Evolutionary conservation across 2,797 vertebrate genomes (phyloP).

Genomic region (Sebastolobus alascanus): DNA sequence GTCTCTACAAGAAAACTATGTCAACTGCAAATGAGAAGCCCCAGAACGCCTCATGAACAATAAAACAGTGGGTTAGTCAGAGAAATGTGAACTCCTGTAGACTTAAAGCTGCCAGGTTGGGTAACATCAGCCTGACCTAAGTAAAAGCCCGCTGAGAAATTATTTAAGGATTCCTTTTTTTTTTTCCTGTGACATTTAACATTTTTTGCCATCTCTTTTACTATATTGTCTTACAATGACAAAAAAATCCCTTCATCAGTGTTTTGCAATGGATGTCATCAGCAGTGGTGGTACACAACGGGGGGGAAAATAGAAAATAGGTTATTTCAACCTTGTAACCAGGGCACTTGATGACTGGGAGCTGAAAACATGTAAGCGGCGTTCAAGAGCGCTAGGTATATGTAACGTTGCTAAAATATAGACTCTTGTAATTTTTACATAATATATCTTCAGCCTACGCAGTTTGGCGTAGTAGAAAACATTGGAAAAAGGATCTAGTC

Average conservation of each 20-base stretch:
- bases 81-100: slow-evolving; percentile 53
- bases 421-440: neutral
- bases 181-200: slow-evolving; percentile 44
- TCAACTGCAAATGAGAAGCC: slow-evolving; percentile 28
- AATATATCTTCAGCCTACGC: slow-evolving; percentile 9
- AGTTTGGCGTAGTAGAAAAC: slow-evolving; percentile 32
- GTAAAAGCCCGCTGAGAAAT: slow-evolving; percentile 43
- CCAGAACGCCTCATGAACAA: neutral
- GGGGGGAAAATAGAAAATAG: slow-evolving; percentile 25
- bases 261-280: slow-evolving; percentile 55
- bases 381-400: slow-evolving; percentile 58
- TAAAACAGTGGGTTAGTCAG: slow-evolving; percentile 27
- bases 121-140: slow-evolving; percentile 65
- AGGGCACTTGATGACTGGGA: slow-evolving; percentile 59
- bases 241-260: slow-evolving; percentile 24
- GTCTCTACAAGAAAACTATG: neutral
- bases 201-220: slow-evolving; percentile 14
- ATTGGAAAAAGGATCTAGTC: slow-evolving; percentile 9
- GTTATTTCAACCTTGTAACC: slow-evolving; percentile 72
- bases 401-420: neutral
- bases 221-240: slow-evolving; percentile 18
- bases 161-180: slow-evolving; percentile 41
- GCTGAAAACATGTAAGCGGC: slow-evolving; percentile 63
- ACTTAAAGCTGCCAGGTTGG: slow-evolving; percentile 54
- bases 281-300: slow-evolving; percentile 11